Conservation (phyloP, 2,888 invertebrate genomes). For the Chorisops tibialis region DNA sequence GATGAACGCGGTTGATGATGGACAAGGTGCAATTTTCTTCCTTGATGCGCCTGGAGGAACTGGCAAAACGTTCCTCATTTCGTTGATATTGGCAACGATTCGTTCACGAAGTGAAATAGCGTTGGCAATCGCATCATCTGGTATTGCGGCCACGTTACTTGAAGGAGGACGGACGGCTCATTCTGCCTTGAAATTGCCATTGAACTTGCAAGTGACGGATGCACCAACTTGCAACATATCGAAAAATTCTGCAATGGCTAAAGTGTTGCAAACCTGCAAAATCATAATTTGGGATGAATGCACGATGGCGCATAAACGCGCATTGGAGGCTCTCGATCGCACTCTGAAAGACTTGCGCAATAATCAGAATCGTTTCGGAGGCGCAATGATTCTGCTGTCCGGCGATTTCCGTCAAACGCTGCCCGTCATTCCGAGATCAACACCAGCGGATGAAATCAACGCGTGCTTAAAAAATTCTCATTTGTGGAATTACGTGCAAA, state of each 20-base stretch:
- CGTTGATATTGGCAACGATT: conserved; percentile 8
- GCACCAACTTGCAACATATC: conserved; percentile 38
- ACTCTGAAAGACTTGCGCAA: conserved; percentile 36
- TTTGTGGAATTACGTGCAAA: conserved; percentile 29
- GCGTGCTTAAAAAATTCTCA: conserved; percentile 33
- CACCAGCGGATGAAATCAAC: conserved; percentile 35
- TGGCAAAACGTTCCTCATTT: too few relatives aligned
- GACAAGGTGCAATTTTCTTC: conserved; percentile 32
- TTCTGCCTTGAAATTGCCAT: conserved; percentile 39
- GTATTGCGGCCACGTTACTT: conserved; percentile 33
- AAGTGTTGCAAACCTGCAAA: conserved; percentile 36
- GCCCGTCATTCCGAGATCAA: conserved; percentile 36
- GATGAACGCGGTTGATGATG: conserved; percentile 37
- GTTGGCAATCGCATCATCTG: conserved; percentile 27
- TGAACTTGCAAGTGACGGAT: conserved; percentile 37
- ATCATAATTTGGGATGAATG: too few relatives aligned
- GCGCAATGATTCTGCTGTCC: conserved; percentile 33
- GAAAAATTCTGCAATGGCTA: conserved; percentile 39
- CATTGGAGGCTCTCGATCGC: conserved; percentile 38
- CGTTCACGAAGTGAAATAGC: conserved; percentile 24
- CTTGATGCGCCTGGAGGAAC: conserved; percentile 31
- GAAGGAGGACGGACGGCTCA: conserved; percentile 40
- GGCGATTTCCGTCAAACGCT: conserved; percentile 40
- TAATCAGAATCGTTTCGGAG: conserved; percentile 28
- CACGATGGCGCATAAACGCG: conserved; percentile 39